Conservation (phyloP, 2,888 invertebrate genomes). For the Altica lythri region DNA sequence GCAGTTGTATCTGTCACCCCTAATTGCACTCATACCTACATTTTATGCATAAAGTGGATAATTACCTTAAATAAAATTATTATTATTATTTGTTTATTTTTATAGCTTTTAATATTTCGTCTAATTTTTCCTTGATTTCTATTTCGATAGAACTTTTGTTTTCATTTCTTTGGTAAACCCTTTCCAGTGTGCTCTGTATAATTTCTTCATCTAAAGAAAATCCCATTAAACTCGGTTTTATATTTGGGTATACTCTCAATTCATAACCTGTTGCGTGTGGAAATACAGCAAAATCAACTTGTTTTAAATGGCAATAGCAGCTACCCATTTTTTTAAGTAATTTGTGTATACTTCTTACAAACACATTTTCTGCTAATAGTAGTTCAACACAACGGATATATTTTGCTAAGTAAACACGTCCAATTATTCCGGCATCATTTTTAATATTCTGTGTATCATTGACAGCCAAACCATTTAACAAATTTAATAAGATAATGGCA, state of each 20-base stretch:
- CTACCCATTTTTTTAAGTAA: slow-evolving; percentile 54
- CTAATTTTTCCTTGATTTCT: no score
- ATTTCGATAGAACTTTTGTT: no score
- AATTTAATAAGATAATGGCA: slow-evolving; percentile 80
- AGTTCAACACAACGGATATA: slow-evolving; percentile 76
- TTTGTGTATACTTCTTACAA: slow-evolving; percentile 45
- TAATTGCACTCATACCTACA: no score
- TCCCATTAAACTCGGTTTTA: no score
- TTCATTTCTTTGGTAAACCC: no score
- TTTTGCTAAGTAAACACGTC: slow-evolving; percentile 72
- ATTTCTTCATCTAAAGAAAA: no score
- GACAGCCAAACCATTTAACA: slow-evolving; percentile 83
- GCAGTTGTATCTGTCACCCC: no score
- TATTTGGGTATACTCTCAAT: slow-evolving; percentile 70
- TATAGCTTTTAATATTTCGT: no score
- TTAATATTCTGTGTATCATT: slow-evolving; percentile 81
- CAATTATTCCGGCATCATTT: slow-evolving; percentile 78
- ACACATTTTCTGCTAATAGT: slow-evolving; percentile 66
- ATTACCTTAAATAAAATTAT: no score
- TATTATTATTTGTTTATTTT: no score
- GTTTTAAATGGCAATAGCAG: slow-evolving; percentile 59
- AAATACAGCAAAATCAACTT: slow-evolving; percentile 61
- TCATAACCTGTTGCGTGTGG: slow-evolving; percentile 67
- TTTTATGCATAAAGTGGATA: no score
- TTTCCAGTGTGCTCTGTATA: no score